Base-by-base conservation (phyloP, 2,113 vertebrate genomes). In the Buteo buteo region DNA sequence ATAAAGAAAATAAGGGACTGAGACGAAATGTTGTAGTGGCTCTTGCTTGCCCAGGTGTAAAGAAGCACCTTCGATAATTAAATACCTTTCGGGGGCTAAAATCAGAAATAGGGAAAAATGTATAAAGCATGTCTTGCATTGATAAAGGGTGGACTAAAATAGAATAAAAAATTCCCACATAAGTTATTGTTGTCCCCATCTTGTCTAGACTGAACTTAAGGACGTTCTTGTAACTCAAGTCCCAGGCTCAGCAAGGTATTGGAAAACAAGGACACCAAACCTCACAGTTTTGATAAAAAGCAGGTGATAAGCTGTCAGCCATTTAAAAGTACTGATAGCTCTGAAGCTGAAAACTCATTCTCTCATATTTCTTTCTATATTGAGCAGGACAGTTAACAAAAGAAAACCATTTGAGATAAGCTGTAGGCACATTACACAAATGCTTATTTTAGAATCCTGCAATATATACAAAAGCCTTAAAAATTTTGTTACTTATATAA, bases 11-110 rank as follows among this genome's bases (percentile, higher is more conserved):
- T 34, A 70, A 52, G 45, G 65, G n/a, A 59, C 16, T 28, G 49
- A 90, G n/a, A 62, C 0, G 1, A 94, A 87, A 90, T 13, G 4
- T 47, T 0, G 0, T 8, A 62, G 69, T 52, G 18, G 16, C 34
- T 94, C 52, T 87, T 82, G 36, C 26, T 82, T 71, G 25, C 74
- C 50, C 17, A 73, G 34, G 31, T 49, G 4, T 66, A n/a, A 90
- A 82, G 24, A 87, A 89, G 31, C 11, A 77, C 17, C 19, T 84
- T 59, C 1, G 0, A 74, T 70, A 65, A 69, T 19, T 74, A 70
- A 91, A 76, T 82, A 80, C 21, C 21, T 73, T 15, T 80, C 28
- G 26, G 34, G 84, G 4, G 21, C 11, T 82, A 82, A 64, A 85
- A 61, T 29, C n/a, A 38, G 28, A 90, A 87, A 73, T 1, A 57